Percentiles rank a stretch among this genome's conserved stretches.
phyloP scores from a whole-genome alignment of 2,888 invertebrate species.

The Melieria omissa region DNA sequence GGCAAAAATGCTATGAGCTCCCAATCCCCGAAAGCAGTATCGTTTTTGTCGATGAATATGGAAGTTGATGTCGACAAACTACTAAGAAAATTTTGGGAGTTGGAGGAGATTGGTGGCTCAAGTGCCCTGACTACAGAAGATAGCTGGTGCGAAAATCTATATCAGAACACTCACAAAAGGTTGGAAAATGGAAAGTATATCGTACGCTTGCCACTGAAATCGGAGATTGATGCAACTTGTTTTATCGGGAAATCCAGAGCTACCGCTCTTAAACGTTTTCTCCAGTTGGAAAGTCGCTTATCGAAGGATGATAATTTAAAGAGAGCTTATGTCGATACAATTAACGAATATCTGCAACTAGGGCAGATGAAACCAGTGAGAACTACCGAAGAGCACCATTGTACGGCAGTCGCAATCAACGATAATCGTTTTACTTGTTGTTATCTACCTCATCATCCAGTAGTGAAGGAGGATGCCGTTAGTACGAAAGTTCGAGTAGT shows the following conservation, averaged over 20 bases:
- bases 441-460: no score
- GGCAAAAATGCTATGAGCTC: constrained; percentile 5
- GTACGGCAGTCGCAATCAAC: no score
- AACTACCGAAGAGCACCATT: neutral
- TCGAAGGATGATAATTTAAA: neutral
- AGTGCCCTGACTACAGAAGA: neutral
- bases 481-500: constrained; percentile 20
- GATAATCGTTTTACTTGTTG: no score
- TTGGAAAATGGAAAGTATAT: constrained; percentile 16
- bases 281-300: neutral
- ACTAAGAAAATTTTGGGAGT: constrained; percentile 23
- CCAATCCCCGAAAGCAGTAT: neutral
- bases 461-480: no score
- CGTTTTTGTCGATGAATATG: constrained; percentile 13
- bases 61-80: constrained; percentile 19
- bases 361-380: neutral
- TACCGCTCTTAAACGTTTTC: constrained; percentile 30
- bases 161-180: constrained; percentile 14
- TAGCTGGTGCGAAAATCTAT: constrained; percentile 26
- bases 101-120: neutral
- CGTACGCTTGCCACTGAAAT: constrained; percentile 22
- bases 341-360: constrained; percentile 1
- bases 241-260: constrained; percentile 20
- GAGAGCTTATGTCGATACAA: neutral
- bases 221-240: constrained; percentile 8